Conservation (phyloP, 2,113 vertebrate species). For the Hiodon alosoides region DNA sequence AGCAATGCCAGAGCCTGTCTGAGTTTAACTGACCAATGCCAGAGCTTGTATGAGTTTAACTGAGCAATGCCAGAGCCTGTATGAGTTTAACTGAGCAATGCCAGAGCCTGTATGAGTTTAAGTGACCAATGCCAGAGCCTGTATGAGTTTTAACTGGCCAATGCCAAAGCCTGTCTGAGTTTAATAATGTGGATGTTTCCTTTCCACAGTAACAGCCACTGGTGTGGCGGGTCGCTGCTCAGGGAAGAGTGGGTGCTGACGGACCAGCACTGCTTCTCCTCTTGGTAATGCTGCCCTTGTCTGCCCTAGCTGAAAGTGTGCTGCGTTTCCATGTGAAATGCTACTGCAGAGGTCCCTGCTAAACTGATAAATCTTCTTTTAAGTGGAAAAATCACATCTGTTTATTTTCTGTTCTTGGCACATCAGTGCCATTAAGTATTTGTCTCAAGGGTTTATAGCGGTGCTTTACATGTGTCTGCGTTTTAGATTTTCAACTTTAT, state of each 20-base stretch:
- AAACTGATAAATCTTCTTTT: slow-evolving; percentile 2
- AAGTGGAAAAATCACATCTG: slow-evolving; percentile 6
- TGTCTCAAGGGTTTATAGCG: background rate
- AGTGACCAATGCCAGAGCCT: no score
- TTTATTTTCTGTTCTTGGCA: slow-evolving; percentile 14
- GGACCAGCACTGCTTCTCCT: slow-evolving; percentile 90
- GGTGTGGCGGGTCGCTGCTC: slow-evolving; percentile 92
- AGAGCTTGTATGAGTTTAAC: no score
- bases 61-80: no score
- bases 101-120: no score
- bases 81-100: background rate
- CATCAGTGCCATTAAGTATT: background rate
- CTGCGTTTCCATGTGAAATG: slow-evolving; percentile 5
- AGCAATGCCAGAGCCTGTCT: no score
- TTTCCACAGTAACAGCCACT: slow-evolving; percentile 73
- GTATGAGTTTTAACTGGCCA: no score
- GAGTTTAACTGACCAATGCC: no score
- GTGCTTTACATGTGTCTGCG: slow-evolving; percentile 6
- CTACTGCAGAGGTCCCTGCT: slow-evolving; percentile 10
- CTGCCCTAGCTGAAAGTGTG: background rate
- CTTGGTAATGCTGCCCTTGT: slow-evolving; percentile 66
- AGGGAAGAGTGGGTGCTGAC: slow-evolving; percentile 93
- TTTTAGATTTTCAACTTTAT: slow-evolving; percentile 29
- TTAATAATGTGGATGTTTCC: background rate
- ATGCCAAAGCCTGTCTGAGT: background rate